Base-by-base conservation (phyloP, 1,140 invertebrate species). In the Drosophila funebris region DNA sequence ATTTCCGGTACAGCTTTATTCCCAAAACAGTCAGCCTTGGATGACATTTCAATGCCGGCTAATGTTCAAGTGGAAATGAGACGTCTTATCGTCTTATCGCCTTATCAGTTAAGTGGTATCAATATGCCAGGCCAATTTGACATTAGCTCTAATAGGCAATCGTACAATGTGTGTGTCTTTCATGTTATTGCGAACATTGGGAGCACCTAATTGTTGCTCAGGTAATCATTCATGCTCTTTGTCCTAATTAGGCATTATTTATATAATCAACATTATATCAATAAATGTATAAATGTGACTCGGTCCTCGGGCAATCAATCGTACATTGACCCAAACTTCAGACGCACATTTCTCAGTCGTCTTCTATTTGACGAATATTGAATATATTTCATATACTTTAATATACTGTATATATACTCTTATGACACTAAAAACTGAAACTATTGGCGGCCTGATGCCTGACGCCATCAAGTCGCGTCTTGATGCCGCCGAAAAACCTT, bases 401-500 rank as follows among this genome's bases (percentile, higher is more conserved):
- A n/a, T n/a, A n/a, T n/a, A n/a, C n/a, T n/a, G n/a, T n/a, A n/a
- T n/a, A 37, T 57, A 60, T 44, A 62, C 20, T 62, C 36, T 18
- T 44, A 41, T 54, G 39, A 14, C 33, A 48, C 22, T 41, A 41
- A 41, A 41, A 82, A 70, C 61, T 69, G 27, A 85, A 84, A 84
- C 77, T 77, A 81, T 85, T 85, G 64, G 62, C 75, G 58, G 81
- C 52, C 74, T 72, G 53, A 73, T 44, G 80, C 73, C 48, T 36
- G 58, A 48, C 67, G 67, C 78, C 87, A 90, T 62, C 48, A 78
- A 87, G 87, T 80, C 87, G 87, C 82, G 87, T 63, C 87, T 76
- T 70, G 46, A 36, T 78, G 87, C 72, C 87, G 87, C 77, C 87
- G 44, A 57, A 76, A 84, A 73, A 81, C 79, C 81, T 80, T 87